Base-by-base conservation (phyloP, 1,140 invertebrate genomes). In the Drosophila carrolli region DNA sequence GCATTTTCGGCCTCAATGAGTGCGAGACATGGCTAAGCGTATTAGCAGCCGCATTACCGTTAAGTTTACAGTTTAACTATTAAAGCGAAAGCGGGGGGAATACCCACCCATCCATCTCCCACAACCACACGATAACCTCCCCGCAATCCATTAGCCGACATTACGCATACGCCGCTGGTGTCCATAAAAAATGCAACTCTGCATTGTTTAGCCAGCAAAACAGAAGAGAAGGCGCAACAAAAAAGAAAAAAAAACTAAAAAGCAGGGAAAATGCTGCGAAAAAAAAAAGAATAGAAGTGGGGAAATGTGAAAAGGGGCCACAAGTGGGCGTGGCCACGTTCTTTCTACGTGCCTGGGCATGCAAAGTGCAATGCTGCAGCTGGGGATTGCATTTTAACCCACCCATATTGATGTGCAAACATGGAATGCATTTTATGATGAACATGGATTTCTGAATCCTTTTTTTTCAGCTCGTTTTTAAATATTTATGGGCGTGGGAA, bases 1-100 rank as follows among this genome's bases (percentile, higher is more conserved):
- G 75, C 60, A 79, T 79, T 79, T 79, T 79, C 77, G 77, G 77
- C 77, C 76, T 78, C 60, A 78, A 58, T 79, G 77, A 32, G 51
- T 65, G 57, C 75, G 75, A 78, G 75, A 78, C 75, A 78, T 79
- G 76, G 66, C 75, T 78, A 78, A 78, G 75, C 65, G 73, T 78
- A 78, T 78, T 78, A 78, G 35, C 40, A 68, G 73, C 43, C 74
- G 75, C 75, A 77, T 77, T 77, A 77, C 73, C 74, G 75, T 70
- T 77, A 77, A 78, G 75, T 78, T 78, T 78, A 78, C 75, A 63
- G 53, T 77, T 77, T 77, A 70, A 71, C 74, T 48, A 60, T 76
- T 54, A 55, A 77, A 75, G 73, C 74, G 38, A 70, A 56, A 37
- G 51, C 35, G 65, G n/a, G 10, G 53, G 53, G 37, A 44, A 27